These are phyloP conservation scores for Gadopsis marmoratus DNA, from an alignment of 2,797 vertebrate species.

Conservation along the genomic window DNA sequence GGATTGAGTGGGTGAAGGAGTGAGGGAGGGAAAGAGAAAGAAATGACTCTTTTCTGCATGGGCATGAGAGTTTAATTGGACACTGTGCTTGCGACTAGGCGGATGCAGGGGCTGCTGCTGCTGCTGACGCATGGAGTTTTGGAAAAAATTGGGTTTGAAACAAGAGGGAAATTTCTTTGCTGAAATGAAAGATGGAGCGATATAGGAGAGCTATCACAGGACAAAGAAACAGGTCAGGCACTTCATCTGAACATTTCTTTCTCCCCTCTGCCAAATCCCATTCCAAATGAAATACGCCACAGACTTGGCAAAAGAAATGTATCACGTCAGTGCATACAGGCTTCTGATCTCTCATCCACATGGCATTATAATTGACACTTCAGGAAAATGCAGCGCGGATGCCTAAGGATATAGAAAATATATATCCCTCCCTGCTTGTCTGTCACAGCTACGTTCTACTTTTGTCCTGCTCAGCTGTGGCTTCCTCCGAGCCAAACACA, in stretches of 20 bases:
- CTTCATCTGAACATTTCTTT: constrained; percentile 74
- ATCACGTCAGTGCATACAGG: constrained; percentile 51
- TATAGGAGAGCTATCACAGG: constrained; percentile 60
- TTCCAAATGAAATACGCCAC: constrained; percentile 67
- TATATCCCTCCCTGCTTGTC: constrained; percentile 46
- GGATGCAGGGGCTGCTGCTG: constrained; percentile 67
- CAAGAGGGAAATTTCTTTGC: constrained; percentile 69
- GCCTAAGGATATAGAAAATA: constrained; percentile 52
- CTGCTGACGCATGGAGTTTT: constrained; percentile 80
- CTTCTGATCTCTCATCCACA: constrained; percentile 61
- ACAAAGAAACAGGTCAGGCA: constrained; percentile 77
- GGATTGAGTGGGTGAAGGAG: constrained; percentile 50
- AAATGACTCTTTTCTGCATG: constrained; percentile 63
- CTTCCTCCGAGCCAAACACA: constrained; percentile 14
- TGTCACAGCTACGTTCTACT: constrained; percentile 34
- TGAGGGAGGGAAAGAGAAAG: constrained; percentile 35
- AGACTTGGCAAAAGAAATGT: constrained; percentile 45
- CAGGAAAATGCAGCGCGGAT: constrained; percentile 49
- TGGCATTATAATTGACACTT: constrained; percentile 64
- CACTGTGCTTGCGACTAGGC: constrained; percentile 49
- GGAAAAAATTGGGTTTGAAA: constrained; percentile 80
- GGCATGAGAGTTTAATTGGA: constrained; percentile 77
- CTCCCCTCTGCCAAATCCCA: constrained; percentile 65
- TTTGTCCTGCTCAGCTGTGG: constrained; percentile 29
- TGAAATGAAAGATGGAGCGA: constrained; percentile 80